Evolutionary conservation across 2,113 vertebrate genomes (phyloP).

Genomic region (Callopanchax toddi): DNA sequence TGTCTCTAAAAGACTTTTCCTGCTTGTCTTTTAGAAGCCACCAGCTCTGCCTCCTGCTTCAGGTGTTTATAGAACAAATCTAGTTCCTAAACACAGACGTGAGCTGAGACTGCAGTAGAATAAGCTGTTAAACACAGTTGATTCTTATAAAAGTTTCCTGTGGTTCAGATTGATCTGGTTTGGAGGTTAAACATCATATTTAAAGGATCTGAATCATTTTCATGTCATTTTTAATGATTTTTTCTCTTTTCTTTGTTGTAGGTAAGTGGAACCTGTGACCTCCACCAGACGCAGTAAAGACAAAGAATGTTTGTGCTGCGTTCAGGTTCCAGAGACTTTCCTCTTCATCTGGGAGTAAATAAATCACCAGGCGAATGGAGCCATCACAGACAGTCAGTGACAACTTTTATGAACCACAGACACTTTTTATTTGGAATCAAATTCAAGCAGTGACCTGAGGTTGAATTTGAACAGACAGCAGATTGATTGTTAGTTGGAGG

Average conservation of each 20-base stretch:
- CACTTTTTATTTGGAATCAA: neutral
- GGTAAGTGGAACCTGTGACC: conserved; percentile 39
- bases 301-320: neutral
- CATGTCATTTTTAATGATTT: neutral
- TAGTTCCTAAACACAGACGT: neutral
- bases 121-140: neutral
- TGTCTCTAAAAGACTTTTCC: conserved; percentile 2
- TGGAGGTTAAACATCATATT: no score
- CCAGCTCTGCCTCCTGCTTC: neutral
- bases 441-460: neutral
- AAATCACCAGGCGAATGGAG: neutral
- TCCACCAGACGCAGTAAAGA: conserved; percentile 14
- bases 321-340: neutral
- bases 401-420: neutral
- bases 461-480: no score
- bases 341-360: neutral
- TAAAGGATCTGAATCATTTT: neutral
- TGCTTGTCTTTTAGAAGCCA: conserved; percentile 11
- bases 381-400: neutral
- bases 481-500: no score
- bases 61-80: neutral
- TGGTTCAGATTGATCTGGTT: neutral
- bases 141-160: neutral
- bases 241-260: conserved; percentile 15
- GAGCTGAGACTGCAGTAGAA: conserved; percentile 1